These are phyloP conservation scores for Sepiola atlantica DNA, from an alignment of 2,888 invertebrate genomes.

Conservation along the genomic window DNA sequence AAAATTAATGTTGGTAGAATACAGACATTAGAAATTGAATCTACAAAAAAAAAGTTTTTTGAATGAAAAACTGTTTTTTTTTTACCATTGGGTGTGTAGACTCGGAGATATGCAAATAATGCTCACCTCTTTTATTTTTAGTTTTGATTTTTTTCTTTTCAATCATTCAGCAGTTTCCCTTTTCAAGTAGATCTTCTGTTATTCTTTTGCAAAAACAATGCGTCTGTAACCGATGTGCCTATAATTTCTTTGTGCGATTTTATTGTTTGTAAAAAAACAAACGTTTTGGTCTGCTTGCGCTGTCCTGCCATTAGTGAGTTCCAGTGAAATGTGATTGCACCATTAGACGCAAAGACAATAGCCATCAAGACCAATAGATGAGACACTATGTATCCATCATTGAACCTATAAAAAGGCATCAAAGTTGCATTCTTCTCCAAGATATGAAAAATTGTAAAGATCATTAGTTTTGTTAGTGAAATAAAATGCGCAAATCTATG, in stretches of 20 bases:
- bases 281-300: conserved; percentile 20
- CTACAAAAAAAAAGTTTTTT: neutral
- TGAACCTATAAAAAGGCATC: conserved; percentile 20
- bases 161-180: neutral
- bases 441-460: conserved; percentile 32
- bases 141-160: too few species aligned
- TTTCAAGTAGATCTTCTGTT: neutral
- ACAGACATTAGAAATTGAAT: neutral
- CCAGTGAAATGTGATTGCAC: neutral
- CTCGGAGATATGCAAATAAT: neutral
- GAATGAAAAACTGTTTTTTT: neutral
- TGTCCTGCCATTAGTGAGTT: conserved; percentile 20
- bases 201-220: neutral
- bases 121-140: neutral
- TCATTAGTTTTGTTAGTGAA: conserved; percentile 32
- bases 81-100: neutral
- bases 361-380: neutral
- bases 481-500: neutral
- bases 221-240: conserved; percentile 18
- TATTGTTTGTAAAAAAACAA: conserved; percentile 32
- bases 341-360: conserved; percentile 32
- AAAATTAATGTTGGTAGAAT: neutral
- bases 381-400: conserved; percentile 21
- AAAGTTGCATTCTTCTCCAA: conserved; percentile 19
- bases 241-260: neutral